A percentile compares a stretch with the other conserved stretches of the same genome.
phyloP scores from a whole-genome alignment of 2,888 invertebrate species.

The Prenolepis imparis region DNA sequence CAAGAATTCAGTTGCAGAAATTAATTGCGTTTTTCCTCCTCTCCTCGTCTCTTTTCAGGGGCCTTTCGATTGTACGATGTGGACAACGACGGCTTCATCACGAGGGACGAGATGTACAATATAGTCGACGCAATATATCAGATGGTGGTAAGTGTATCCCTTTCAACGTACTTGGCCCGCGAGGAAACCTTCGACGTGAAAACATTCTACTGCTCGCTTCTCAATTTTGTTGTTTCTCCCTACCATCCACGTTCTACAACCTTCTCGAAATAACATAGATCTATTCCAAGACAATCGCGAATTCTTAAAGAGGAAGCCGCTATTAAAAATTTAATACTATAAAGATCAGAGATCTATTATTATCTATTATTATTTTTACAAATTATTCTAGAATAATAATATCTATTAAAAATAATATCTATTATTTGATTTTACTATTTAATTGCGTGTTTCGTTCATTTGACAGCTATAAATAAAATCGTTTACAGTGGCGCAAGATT shows the following conservation, averaged over 20 bases:
- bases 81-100: slow-evolving; percentile 98
- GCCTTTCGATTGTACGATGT: slow-evolving; percentile 98
- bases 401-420: not conserved
- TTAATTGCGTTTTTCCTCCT: slow-evolving; percentile 27
- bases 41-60: slow-evolving; percentile 89
- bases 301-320: not conserved
- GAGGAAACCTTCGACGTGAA: slow-evolving; percentile 14
- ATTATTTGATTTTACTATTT: not conserved
- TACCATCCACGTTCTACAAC: not conserved
- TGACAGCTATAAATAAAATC: not conserved
- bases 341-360: too few species aligned
- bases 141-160: slow-evolving; percentile 95
- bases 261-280: slow-evolving; percentile 2
- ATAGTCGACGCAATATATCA: slow-evolving; percentile 99
- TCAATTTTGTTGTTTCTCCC: not conserved
- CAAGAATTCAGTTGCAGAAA: not conserved
- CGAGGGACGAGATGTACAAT: slow-evolving; percentile 98
- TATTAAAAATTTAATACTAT: not conserved
- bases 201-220: not conserved
- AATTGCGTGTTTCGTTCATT: not conserved
- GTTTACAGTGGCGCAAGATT: not conserved
- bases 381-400: not conserved
- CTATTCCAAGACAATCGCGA: not conserved
- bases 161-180: slow-evolving; percentile 60
- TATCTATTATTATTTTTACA: too few species aligned